Base-by-base conservation (phyloP, 2,113 vertebrate genomes). In the Nothobranchius kuhntae region DNA sequence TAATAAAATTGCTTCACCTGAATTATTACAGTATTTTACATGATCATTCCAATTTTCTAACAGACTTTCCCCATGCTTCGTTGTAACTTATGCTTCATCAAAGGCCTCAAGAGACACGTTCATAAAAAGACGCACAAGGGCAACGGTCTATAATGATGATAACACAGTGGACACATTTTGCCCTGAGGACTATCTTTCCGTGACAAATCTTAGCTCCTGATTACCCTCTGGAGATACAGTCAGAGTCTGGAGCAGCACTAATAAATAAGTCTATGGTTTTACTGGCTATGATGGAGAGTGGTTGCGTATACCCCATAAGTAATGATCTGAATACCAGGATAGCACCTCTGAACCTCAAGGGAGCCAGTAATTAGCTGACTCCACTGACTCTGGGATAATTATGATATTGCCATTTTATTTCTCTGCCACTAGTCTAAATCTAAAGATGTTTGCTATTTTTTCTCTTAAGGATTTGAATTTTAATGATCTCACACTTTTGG, bases 151-250 rank as follows among this genome's bases (percentile, higher is more conserved):
- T 79, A 84, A 69, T 82, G 85, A 87, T 67, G 58, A 83, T 81
- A 77, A 76, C 56, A 65, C 11, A 15, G 53, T 74, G 61, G 73
- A 78, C 60, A 76, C 75, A 71, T 77, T 78, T 40, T 66, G 65
- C 57, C 81, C 77, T 15, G 26, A 55, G 76, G 76, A 74, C 60
- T 50, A 60, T 79, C 36, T 40, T 80, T 67, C 60, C 75, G 62
- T 86, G 83, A 87, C 76, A 77, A 81, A 76, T 50, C 71, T 73
- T 53, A 40, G 44, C 65, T 78, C 53, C 61, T 86, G 83, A 81
- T 83, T 83, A 66, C 61, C 72, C 84, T 85, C 71, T 51, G 46
- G 86, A 77, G 84, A 66, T 80, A 66, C 64, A 80, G 80, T 85
- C 77, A 80, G 70, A 68, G 69, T 66, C 71, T 63, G 46, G 36